Base-by-base conservation (phyloP, 2,888 invertebrate genomes). In the Rotaria socialis region DNA sequence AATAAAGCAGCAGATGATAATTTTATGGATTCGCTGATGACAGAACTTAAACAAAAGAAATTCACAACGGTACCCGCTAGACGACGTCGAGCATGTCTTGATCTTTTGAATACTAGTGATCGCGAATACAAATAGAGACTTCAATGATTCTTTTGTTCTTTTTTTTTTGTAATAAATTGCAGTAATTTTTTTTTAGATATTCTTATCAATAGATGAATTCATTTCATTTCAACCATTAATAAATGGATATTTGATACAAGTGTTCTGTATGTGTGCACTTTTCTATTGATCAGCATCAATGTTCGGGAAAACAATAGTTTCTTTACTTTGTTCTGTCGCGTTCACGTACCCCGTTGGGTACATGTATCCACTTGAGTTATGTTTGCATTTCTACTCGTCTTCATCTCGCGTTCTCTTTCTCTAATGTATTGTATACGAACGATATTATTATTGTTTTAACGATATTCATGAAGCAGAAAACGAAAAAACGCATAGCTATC, bases 21-120 rank as follows among this genome's bases (percentile, higher is more conserved):
- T 47, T 80, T 47, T 43, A 47, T 80, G 80, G 80, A 80, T 80
- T 43, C 47, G 35, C 47, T 80, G n/a, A 80, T 80, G 47, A 80
- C 24, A 47, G 80, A 80, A 47, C 47, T 80, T 24, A 80, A 47
- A 47, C 43, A 80, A 80, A 80, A 47, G 10, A 80, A 80, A 80
- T 80, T 80, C 16, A 47, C 80, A 1, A 80, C 80, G 0, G 47
- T 41, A 80, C 80, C 80, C 11, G 11, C 35, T n/a, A 6, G 47
- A 80, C 22, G 43, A 80, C 22, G 24, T 19, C 80, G 80, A 47
- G 4, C 80, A 47, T 24, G 47, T 47, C 43, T 0, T n/a, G 80
- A 47, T 19, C 67, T 67, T 16, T 67, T 41, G 14, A 35, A 19
- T 67, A 4, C 6, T 19, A 16, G 19, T 67, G 67, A 67, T 35